Conservation (phyloP, 2,113 vertebrate species). For the Camelus dromedarius region DNA sequence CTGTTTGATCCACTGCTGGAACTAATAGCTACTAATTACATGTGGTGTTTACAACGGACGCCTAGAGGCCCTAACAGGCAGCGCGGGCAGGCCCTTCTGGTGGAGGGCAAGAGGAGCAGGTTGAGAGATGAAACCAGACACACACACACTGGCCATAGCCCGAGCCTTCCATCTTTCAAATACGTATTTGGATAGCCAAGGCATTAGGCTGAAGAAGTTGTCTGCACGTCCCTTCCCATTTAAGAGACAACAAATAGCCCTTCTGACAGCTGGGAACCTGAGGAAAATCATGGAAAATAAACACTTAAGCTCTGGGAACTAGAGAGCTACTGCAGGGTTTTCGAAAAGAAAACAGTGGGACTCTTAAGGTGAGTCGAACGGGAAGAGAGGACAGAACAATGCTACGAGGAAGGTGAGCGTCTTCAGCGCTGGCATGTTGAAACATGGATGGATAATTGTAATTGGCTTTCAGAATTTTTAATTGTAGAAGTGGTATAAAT, state of each 20-base stretch:
- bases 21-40: conserved; percentile 51
- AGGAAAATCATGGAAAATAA: neutral
- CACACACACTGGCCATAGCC: accelerated
- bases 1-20: conserved; percentile 37
- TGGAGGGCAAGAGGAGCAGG: neutral
- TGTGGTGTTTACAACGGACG: conserved; percentile 46
- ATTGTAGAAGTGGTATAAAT: conserved; percentile 88
- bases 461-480: conserved; percentile 89
- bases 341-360: neutral
- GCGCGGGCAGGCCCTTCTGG: neutral
- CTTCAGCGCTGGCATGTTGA: conserved; percentile 59
- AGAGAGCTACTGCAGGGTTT: accelerated
- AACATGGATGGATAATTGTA: conserved; percentile 87
- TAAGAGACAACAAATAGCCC: neutral
- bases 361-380: accelerated
- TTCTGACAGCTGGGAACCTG: neutral
- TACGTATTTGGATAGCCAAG: neutral
- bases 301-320: accelerated
- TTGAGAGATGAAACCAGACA: neutral
- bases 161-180: neutral
- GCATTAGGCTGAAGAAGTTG: accelerated
- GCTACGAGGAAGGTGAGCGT: conserved; percentile 14
- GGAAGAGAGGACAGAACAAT: neutral
- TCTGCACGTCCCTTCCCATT: accelerated
- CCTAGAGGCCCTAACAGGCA: neutral